phyloP scores from a whole-genome alignment of 1,140 invertebrate genomes.

The Eufriesea mexicana region DNA sequence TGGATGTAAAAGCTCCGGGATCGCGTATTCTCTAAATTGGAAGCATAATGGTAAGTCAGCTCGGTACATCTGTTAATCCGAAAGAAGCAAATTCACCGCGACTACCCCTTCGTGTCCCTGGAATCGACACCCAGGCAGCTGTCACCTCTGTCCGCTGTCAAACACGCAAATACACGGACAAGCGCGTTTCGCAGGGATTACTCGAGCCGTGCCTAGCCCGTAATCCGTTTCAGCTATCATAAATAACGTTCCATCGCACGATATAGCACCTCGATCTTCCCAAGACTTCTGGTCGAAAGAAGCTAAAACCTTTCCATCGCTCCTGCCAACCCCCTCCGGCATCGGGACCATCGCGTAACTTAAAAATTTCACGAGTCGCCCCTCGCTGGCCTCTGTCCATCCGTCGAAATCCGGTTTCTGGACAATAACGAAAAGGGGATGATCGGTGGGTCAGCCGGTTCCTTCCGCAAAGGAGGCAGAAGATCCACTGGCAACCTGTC shows the following conservation, averaged over 20 bases:
- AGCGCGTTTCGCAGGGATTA: too few relatives aligned
- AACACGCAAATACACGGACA: neutral
- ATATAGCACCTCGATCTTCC: neutral
- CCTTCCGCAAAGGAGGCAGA: slow-evolving; percentile 49
- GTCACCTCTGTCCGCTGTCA: too few relatives aligned
- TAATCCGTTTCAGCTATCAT: neutral
- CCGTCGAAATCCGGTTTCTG: slow-evolving; percentile 51
- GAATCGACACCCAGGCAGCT: too few relatives aligned
- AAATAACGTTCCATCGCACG: neutral
- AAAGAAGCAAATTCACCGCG: too few relatives aligned
- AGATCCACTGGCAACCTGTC: slow-evolving; percentile 60
- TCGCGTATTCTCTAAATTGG: too few relatives aligned
- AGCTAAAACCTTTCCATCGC: neutral
- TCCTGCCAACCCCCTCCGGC: neutral
- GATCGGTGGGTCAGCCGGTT: slow-evolving; percentile 51
- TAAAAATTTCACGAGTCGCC: slow-evolving; percentile 28
- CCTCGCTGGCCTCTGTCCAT: slow-evolving; percentile 46
- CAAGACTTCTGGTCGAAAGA: neutral
- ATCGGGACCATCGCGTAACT: neutral
- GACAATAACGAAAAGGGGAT: slow-evolving; percentile 55
- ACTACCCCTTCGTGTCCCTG: too few relatives aligned
- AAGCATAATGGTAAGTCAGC: too few relatives aligned
- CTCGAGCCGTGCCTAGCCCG: neutral
- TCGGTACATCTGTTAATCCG: too few relatives aligned
- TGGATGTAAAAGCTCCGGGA: too few relatives aligned